Conservation (phyloP, 2,888 invertebrate species). For the Metalampra italica region DNA sequence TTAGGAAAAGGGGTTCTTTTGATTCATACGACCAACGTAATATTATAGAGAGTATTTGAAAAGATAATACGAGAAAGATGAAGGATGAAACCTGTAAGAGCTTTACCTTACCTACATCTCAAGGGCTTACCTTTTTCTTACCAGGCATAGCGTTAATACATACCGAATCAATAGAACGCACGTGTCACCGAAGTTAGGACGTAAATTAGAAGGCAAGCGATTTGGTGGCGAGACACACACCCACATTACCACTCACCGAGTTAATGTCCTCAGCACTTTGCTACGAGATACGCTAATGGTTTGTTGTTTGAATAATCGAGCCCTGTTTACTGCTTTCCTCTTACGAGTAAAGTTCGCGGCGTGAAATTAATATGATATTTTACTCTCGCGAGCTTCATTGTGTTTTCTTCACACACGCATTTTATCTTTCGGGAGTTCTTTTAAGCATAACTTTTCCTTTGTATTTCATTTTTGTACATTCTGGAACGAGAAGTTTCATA, state of each 20-base stretch:
- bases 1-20: too few species aligned
- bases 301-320: slow-evolving; percentile 36
- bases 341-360: slow-evolving; percentile 23
- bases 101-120: too few species aligned
- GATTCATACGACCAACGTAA: too few species aligned
- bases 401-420: neutral
- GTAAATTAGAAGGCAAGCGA: slow-evolving; percentile 42
- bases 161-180: slow-evolving; percentile 49
- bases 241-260: slow-evolving; percentile 36
- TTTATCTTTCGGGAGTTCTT: slow-evolving; percentile 2
- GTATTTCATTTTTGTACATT: neutral
- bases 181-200: slow-evolving; percentile 40
- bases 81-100: too few species aligned
- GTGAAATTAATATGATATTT: slow-evolving; percentile 31
- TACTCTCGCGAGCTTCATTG: neutral
- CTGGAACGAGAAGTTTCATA: slow-evolving; percentile 8
- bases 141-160: slow-evolving; percentile 14
- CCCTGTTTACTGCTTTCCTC: slow-evolving; percentile 18
- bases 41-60: too few species aligned
- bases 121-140: too few species aligned
- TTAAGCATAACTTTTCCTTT: neutral
- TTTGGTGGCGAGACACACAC: slow-evolving; percentile 24
- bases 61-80: too few species aligned
- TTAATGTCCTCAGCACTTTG: slow-evolving; percentile 40
- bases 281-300: slow-evolving; percentile 44